These are phyloP conservation scores for Asteroscopus sphinx DNA, from an alignment of 2,888 invertebrate genomes.

Conservation along the genomic window DNA sequence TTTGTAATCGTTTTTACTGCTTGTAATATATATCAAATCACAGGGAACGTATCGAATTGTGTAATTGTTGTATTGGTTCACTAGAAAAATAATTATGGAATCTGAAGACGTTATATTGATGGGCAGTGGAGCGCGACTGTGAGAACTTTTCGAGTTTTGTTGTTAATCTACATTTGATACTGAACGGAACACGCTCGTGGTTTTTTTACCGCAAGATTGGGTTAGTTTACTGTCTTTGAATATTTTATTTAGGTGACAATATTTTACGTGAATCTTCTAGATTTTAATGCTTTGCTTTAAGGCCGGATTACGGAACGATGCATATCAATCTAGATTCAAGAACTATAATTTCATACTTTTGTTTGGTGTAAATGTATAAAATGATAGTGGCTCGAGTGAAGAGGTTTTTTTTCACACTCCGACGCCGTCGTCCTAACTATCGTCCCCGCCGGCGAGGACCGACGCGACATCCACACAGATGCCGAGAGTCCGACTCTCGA, in stretches of 20 bases:
- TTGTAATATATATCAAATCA: constrained; percentile 73
- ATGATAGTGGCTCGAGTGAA: too few species aligned
- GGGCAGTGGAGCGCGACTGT: constrained; percentile 84
- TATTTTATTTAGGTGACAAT: constrained; percentile 49
- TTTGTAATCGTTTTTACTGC: constrained; percentile 76
- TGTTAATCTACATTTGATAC: constrained; percentile 85
- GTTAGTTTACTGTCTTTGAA: constrained; percentile 59
- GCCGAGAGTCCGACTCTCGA: too few species aligned
- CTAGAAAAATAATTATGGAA: constrained; percentile 85
- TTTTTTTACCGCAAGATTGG: constrained; percentile 72
- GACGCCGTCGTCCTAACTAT: too few species aligned
- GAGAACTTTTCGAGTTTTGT: constrained; percentile 84
- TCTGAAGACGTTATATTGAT: constrained; percentile 79
- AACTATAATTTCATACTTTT: too few species aligned
- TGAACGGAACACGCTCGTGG: constrained; percentile 65
- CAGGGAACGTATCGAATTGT: constrained; percentile 83
- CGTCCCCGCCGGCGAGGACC: too few species aligned
- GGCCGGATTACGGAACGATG: too few species aligned
- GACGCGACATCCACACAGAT: too few species aligned
- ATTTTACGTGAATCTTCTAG: constrained; percentile 31
- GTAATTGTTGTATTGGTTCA: constrained; percentile 87
- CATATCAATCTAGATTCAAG: too few species aligned
- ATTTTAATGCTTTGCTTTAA: too few species aligned
- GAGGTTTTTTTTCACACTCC: too few species aligned
- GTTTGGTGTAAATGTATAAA: too few species aligned